Percentiles rank a stretch among this genome's conserved stretches.
Evolutionary conservation across 2,888 invertebrate genomes (phyloP).

Genomic region (Drosophila ustulata): DNA sequence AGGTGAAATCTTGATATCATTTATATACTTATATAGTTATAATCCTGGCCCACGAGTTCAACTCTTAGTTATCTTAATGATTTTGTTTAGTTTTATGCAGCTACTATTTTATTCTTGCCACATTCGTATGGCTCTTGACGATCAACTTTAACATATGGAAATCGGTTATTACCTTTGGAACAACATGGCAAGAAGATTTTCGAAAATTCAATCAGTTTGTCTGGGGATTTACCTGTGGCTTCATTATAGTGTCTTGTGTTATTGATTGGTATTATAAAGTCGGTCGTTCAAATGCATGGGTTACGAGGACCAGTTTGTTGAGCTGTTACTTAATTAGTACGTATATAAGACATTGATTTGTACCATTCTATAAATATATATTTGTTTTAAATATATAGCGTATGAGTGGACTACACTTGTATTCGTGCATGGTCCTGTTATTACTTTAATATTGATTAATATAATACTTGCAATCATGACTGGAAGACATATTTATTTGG

Average conservation of each 20-base stretch:
- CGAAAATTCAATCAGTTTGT: conserved; percentile 8
- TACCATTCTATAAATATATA: too few species aligned
- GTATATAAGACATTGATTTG: background rate
- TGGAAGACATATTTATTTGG: conserved; percentile 1
- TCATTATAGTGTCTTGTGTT: background rate
- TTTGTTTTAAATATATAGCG: background rate
- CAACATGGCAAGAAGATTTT: background rate
- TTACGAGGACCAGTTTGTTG: background rate
- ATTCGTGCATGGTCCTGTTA: conserved; percentile 9
- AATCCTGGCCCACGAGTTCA: too few species aligned
- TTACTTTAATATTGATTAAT: conserved; percentile 10
- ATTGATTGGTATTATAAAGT: background rate
- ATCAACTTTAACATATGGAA: conserved; percentile 22
- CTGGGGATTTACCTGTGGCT: background rate
- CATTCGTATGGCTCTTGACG: conserved; percentile 18
- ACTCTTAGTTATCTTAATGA: background rate
- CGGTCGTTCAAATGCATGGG: background rate
- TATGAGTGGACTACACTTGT: conserved; percentile 5
- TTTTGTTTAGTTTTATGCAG: background rate
- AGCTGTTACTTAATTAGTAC: conserved; percentile 10
- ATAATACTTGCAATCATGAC: conserved; percentile 8
- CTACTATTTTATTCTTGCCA: conserved; percentile 1
- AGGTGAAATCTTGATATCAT: background rate
- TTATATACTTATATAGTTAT: too few species aligned
- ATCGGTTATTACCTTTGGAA: background rate